Percentiles rank a stretch among this genome's conserved stretches.
Evolutionary conservation across 2,797 vertebrate genomes (phyloP).

Genomic region (Coilia nasus): DNA sequence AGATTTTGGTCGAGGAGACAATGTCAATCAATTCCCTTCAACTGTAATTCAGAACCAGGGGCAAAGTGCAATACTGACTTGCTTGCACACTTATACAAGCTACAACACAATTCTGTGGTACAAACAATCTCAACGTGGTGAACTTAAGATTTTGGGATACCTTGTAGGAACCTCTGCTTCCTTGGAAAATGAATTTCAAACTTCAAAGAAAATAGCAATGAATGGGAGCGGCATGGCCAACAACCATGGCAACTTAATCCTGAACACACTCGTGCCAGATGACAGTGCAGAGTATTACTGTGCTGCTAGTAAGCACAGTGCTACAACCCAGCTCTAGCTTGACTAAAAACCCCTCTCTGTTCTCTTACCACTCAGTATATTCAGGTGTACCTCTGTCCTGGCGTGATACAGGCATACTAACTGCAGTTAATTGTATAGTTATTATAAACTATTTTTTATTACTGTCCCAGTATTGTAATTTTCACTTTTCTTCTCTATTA

Average conservation of each 20-base stretch:
- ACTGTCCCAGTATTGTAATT: too few relatives aligned
- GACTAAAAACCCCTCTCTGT: neutral
- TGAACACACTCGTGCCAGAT: neutral
- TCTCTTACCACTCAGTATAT: neutral
- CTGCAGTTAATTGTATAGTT: too few relatives aligned
- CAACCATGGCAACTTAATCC: neutral
- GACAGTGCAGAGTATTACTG: conserved; percentile 35
- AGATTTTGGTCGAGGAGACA: neutral
- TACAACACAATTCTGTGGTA: neutral
- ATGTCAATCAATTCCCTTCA: neutral
- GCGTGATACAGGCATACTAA: too few relatives aligned
- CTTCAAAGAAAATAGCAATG: neutral
- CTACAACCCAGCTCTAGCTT: neutral
- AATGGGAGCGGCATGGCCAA: neutral
- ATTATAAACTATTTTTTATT: too few relatives aligned
- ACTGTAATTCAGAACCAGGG: neutral
- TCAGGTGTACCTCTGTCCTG: too few relatives aligned
- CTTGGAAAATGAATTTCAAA: neutral
- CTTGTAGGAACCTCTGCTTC: neutral
- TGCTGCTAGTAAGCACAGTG: conserved; percentile 18
- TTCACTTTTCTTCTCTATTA: too few relatives aligned
- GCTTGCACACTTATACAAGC: neutral
- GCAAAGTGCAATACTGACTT: neutral
- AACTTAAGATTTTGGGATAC: neutral
- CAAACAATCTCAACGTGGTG: neutral